A percentile compares a stretch with the other conserved stretches of the same genome.
Evolutionary conservation across 2,888 invertebrate species (phyloP).

Genomic region (Buathra laborator): DNA sequence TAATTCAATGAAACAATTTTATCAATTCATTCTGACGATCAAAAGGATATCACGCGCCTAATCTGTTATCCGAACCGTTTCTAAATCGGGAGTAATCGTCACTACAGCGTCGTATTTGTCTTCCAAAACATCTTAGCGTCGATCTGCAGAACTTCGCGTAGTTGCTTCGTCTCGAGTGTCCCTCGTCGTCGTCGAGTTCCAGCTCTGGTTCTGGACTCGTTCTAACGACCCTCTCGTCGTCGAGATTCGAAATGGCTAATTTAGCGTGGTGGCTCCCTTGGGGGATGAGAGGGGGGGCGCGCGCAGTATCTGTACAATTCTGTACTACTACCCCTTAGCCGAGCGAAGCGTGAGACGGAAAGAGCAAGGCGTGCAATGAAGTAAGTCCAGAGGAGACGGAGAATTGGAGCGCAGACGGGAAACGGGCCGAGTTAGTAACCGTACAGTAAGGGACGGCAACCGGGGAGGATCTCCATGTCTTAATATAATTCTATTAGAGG

Average conservation of each 20-base stretch:
- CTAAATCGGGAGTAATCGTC: background rate
- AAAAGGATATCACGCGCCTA: background rate
- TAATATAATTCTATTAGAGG: slow-evolving; percentile 85
- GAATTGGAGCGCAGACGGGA: slow-evolving; percentile 57
- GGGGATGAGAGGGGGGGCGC: slow-evolving; percentile 73
- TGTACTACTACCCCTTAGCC: slow-evolving; percentile 10
- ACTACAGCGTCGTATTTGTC: background rate
- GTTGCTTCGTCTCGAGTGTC: slow-evolving; percentile 55
- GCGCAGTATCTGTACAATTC: slow-evolving; percentile 43
- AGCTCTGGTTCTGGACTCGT: slow-evolving; percentile 51
- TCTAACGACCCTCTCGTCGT: slow-evolving; percentile 74
- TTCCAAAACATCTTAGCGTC: slow-evolving; percentile 6
- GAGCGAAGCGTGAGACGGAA: slow-evolving; percentile 40
- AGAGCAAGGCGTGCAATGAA: slow-evolving; percentile 62
- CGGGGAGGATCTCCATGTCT: slow-evolving; percentile 80
- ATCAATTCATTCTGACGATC: no score
- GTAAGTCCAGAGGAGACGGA: slow-evolving; percentile 67
- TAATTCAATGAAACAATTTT: no score
- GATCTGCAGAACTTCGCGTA: slow-evolving; percentile 41
- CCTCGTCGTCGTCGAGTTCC: slow-evolving; percentile 47
- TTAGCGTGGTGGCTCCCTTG: slow-evolving; percentile 82
- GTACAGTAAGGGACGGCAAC: slow-evolving; percentile 84
- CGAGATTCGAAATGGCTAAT: slow-evolving; percentile 85
- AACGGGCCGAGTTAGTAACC: slow-evolving; percentile 54
- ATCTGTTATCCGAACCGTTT: background rate